Base-by-base conservation (phyloP, 2,888 invertebrate species). In the Sympetrum striolatum region DNA sequence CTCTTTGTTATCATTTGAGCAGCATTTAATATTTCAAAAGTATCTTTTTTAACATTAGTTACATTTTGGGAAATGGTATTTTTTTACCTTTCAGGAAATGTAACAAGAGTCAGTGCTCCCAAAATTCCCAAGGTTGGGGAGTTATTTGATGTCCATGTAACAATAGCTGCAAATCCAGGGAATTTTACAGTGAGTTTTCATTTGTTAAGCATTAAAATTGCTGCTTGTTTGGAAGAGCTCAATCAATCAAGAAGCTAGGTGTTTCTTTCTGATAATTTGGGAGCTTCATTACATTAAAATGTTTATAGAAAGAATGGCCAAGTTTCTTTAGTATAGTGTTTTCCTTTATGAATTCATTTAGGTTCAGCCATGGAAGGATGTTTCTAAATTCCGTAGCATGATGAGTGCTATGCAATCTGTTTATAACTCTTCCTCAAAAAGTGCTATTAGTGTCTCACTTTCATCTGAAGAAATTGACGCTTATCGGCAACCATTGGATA, bases 141-240 rank as follows among this genome's bases (percentile, higher is more conserved):
- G 60, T 96, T 95, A 92, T 96, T 97, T 92, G 96, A 97, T 93
- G 96, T 97, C 22, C 95, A 95, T 92, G 95, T 97, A 90, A 95
- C 96, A 0, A 96, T 96, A 94, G 97, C 97, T 0, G 96, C 97
- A 4, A 96, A 96, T 95, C 98, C 98, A 0, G 95, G 95, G 93
- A 96, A 96, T 94, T 97, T 97, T 92, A 95, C 96, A 80, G 96
- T 96, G 82, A 94, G 94, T 93, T 25, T 60, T 25, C 1, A 53
- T 53, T 53, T 53, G 53, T 18, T 53, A 53, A 18, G 18, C 18
- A 18, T 53, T 53, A 18, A 18, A 53, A 53, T 53, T 53, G 53
- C 53, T 53, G 53, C 53, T 53, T 53, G 1, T 53, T 53, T 18
- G 12, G 12, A n/a, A 3, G 73, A 73, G 25, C 25, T 73, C 10